phyloP scores from a whole-genome alignment of 2,113 vertebrate species.

The Gymnorhina tibicen region DNA sequence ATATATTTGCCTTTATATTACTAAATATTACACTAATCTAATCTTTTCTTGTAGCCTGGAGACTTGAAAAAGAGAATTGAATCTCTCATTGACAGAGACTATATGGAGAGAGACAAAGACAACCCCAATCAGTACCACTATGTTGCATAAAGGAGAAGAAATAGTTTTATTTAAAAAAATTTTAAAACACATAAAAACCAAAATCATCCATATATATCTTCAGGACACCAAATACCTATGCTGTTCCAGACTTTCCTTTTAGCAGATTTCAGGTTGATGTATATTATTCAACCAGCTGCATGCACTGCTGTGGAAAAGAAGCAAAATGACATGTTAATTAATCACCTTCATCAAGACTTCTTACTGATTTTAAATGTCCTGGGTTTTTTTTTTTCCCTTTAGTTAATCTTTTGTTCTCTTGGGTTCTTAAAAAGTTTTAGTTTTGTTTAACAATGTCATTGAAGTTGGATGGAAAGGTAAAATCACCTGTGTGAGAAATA shows the following conservation, averaged over 20 bases:
- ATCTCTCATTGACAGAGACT: conserved; percentile 97
- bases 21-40: neutral
- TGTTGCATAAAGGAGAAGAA: conserved; percentile 80
- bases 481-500: neutral
- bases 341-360: neutral
- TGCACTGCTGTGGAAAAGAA: conserved; percentile 37
- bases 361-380: neutral
- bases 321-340: conserved; percentile 13
- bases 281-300: conserved; percentile 24
- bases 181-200: neutral
- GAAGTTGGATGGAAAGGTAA: conserved; percentile 10
- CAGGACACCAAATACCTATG: conserved; percentile 28
- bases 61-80: conserved; percentile 97
- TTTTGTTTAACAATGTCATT: conserved; percentile 38
- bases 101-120: conserved; percentile 97
- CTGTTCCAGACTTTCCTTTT: conserved; percentile 43
- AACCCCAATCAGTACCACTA: conserved; percentile 97
- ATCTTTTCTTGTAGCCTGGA: conserved; percentile 80
- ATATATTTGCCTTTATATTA: neutral
- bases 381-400: neutral
- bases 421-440: conserved; percentile 26
- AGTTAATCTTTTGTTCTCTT: conserved; percentile 31
- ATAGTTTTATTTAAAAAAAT: neutral
- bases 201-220: conserved; percentile 23
- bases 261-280: conserved; percentile 49